Conservation (phyloP, 2,113 vertebrate species). For the Lepus americanus region DNA sequence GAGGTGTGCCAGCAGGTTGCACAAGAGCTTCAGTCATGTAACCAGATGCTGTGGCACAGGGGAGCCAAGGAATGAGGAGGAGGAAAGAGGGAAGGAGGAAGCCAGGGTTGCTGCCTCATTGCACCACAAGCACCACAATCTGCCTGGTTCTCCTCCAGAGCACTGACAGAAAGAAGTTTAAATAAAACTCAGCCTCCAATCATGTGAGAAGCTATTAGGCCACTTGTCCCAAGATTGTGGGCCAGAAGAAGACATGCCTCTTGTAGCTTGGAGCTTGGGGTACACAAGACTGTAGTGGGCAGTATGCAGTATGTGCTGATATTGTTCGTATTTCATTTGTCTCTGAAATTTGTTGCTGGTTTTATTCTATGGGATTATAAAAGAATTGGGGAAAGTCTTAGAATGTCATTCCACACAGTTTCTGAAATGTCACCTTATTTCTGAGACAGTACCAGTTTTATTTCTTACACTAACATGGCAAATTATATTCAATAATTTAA, state of each 20-base stretch:
- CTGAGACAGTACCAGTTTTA: neutral
- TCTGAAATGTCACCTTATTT: neutral
- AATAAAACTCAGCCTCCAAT: neutral
- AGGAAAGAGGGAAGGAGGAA: neutral
- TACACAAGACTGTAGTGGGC: rapidly evolving
- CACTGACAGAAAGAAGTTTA: neutral
- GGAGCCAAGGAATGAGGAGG: neutral
- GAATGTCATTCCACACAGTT: neutral
- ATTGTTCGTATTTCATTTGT: neutral
- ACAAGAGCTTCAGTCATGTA: neutral
- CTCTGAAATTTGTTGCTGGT: neutral
- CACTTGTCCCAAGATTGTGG: neutral
- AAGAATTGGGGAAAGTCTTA: neutral
- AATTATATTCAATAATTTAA: constrained; percentile 1
- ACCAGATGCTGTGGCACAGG: neutral
- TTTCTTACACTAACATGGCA: constrained; percentile 18
- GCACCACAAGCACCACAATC: neutral
- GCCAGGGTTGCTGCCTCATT: neutral
- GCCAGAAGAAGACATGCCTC: neutral
- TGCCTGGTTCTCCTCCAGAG: neutral
- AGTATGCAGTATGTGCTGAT: neutral
- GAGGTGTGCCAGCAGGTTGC: neutral
- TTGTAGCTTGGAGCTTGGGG: neutral
- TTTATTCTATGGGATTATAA: neutral
- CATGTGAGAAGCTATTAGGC: neutral